Evolutionary conservation across 2,888 invertebrate genomes (phyloP), one percentile per base, ranked within the genome.

Genomic region (Drosophila mimica): DNA sequence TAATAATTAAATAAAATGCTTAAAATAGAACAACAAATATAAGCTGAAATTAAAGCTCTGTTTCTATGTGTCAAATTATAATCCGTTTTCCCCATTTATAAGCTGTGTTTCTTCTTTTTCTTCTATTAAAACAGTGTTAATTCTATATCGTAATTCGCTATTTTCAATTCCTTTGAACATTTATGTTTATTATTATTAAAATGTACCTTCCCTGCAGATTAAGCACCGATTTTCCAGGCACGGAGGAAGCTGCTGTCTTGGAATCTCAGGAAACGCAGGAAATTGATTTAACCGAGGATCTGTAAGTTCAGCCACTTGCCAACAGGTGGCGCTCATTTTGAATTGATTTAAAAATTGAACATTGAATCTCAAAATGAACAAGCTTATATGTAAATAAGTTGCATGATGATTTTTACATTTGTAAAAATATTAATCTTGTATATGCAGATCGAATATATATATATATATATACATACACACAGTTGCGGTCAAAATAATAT

Each of bases 261-360:
- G 25, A 38, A 9, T 25, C 40, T 6, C 51, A 65, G 58, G 66
- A 68, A 54, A 74, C 46, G 43, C 28, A 56, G n/a, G 70, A 38
- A 43, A 61, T 64, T 20, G 73, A 56, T 53, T 53, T 17, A 11
- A 66, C 64, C 5, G 59, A 78, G 3, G 64, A 69, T 25, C 43
- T 65, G 61, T 74, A 64, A 70, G 49, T 63, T 28, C 61, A 34
- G 11, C 13, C 52, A 7, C 49, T 54, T 6, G 30, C 9, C 28
- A 9, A 70, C 40, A 74, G 51, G 34, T 72, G 20, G 1, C 46
- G 46, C 46, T 4, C 4, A 25, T 7, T 0, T 11, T 17, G 17
- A 38, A 38, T 30, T 30, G 13, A 25, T 25, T n/a, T n/a, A n/a
- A n/a, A n/a, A 40, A n/a, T 11, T 43, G 13, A 46, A 46, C 4